Base-by-base conservation (phyloP, 2,797 vertebrate species). In the Coreius guichenoti region DNA sequence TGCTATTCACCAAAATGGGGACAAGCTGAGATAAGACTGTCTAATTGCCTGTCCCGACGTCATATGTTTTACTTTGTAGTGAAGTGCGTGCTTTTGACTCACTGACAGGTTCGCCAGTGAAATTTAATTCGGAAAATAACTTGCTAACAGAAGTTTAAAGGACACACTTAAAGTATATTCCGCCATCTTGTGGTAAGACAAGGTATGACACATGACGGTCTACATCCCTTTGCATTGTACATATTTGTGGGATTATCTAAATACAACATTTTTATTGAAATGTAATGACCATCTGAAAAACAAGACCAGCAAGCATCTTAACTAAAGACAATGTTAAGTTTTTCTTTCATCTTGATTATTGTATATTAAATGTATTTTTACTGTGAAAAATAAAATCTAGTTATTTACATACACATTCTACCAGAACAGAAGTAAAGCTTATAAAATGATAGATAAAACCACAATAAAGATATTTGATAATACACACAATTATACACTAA, bases 331-430 rank as follows among this genome's bases (percentile, higher is more conserved):
- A 17, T 61, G 14, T 65, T 8, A 29, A 1, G 6, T 31, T 29
- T 16, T 76, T 14, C 11, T 23, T 76, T 56, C 3, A 36, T 23
- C 13, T 56, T 31, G 19, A 6, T 23, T 33, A 19, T 76, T 56
- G 73, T 76, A 14, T 9, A 5, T 73, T 19, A 9, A 47, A 1
- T 21, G 1, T 8, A 23, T 23, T 9, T 49, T 49, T 47, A 47
- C 7, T 17, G 0, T 61, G 67, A 14, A 80, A 72, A 75, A 83
- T n/a, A 49, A 51, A 80, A 12, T 49, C 0, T 33, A 43, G 9
- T 21, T 65, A 56, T 67, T 83, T 56, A 82, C 33, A 82, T 8
- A 61, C 12, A 58, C 7, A 45, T 61, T 83, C 5, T 33, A 26
- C 56, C 70, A 74, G 19, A 74, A 51, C 26, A 73, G 7, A 47